Base-by-base conservation (phyloP, 2,113 vertebrate species). In the Petroica traversi region DNA sequence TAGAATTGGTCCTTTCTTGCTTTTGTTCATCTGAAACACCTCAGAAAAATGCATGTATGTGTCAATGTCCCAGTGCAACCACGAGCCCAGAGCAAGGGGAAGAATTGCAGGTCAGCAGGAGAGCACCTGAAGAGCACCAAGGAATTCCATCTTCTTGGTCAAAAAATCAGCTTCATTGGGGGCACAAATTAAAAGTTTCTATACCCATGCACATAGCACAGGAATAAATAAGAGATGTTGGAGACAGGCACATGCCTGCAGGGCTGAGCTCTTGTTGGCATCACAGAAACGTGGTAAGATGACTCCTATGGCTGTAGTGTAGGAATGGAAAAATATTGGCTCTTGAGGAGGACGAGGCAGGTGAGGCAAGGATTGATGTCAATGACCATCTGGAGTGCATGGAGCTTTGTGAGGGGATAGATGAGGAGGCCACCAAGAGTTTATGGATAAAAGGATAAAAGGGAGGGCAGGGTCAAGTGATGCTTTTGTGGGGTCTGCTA, bases 191-290 rank as follows among this genome's bases (percentile, higher is more conserved):
- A 26, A 63, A 40, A 28, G 7, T 0, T 0, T 51, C 24, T 34
- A 2, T 19, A 18, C 5, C 9, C 31, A 58, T 0, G 0, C 1
- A 0, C 3, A 14, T 6, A 58, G 25, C 20, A 34, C 7, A 7
- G n/a, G 29, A 29, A 17, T 26, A 33, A 58, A 26, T 11, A 51
- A 34, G 36, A 25, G 31, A 24, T 2, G 0, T 8, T 64, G 22
- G 28, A 64, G 33, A 22, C 7, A 7, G 14, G 10, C 28, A 29
- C 7, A 1, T 9, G 9, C 12, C 26, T n/a, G 28, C 19, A 68
- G 33, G 33, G 8, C 19, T 63, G 0, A 13, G 23, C 22, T 38
- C 19, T 38, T 31, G 34, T 4, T 45, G 55, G 14, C 33, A 51
- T 38, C 55, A 51, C 2, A 12, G 69, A 51, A 62, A 19, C 5